Conservation (phyloP, 2,888 invertebrate species). For the Parnassius mnemosyne region DNA sequence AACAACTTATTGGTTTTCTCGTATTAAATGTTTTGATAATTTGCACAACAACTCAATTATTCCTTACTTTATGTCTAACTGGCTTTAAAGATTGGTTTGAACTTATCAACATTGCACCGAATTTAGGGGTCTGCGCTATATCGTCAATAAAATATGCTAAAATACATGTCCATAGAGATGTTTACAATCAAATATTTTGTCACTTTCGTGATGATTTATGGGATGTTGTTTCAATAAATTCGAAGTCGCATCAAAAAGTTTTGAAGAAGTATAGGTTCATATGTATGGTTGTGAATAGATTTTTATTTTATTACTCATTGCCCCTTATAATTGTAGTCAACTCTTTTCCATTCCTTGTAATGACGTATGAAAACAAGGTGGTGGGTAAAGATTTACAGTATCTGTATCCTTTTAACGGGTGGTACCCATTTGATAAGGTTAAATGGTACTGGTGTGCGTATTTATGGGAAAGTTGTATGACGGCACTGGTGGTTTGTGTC, state of each 20-base stretch:
- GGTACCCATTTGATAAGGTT: constrained; percentile 68
- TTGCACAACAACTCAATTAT: constrained; percentile 49
- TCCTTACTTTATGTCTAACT: constrained; percentile 45
- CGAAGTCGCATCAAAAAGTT: constrained; percentile 41
- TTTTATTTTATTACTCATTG: constrained; percentile 49
- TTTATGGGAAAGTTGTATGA: constrained; percentile 62
- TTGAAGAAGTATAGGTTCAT: constrained; percentile 44
- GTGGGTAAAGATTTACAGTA: constrained; percentile 43
- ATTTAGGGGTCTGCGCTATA: constrained; percentile 59
- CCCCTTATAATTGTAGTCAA: constrained; percentile 47
- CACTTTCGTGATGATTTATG: constrained; percentile 55
- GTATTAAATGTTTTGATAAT: constrained; percentile 40
- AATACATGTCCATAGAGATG: constrained; percentile 43
- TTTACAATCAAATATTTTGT: constrained; percentile 48
- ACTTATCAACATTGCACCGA: constrained; percentile 60
- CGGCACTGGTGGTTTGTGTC: constrained; percentile 52
- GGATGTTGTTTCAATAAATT: constrained; percentile 43
- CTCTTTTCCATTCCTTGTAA: constrained; percentile 59
- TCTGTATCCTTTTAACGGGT: constrained; percentile 64
- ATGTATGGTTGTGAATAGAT: constrained; percentile 44
- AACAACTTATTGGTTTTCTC: constrained; percentile 39
- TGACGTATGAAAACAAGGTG: constrained; percentile 49
- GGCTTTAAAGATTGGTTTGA: constrained; percentile 53
- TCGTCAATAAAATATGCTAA: constrained; percentile 53
- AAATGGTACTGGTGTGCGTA: constrained; percentile 60